Evolutionary conservation across 2,113 vertebrate species (phyloP), one percentile per base, ranked within the genome.

Genomic region (Micromys minutus): DNA sequence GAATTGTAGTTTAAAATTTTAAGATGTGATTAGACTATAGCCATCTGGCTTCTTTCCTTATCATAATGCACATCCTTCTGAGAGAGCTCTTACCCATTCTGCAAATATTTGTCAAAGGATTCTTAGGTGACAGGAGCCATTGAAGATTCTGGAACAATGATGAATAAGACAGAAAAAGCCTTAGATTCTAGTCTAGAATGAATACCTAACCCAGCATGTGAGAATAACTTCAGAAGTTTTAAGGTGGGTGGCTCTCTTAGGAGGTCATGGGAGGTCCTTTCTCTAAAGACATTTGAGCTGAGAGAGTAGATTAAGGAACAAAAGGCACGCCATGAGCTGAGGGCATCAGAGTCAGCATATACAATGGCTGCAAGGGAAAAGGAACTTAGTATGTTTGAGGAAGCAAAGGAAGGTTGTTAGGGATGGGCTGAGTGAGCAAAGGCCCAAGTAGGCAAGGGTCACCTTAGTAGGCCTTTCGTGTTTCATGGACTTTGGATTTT

Each of bases 191-290:
- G 36, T 69, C 26, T 26, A 87, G 19, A 94, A 86, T 72, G 89
- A 87, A 89, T 85, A 89, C 47, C 39, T 88, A 92, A 90, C 65
- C 39, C 15, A 90, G 80, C 59, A 93, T 42, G 15, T 24, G 65
- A 74, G 59, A 85, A 31, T 75, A 59, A 86, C 34, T 81, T 24
- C 65, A 85, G n/a, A 69, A 29, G 10, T 94, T 92, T 79, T n/a
- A 36, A 34, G n/a, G 52, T 85, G 52, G 19, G n/a, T 79, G 52
- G 10, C 63, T 16, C 24, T 63, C n/a, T n/a, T 55, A 12, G 22
- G 21, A 76, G 55, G 50, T 93, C 29, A 63, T 55, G 31, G 45
- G 92, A 80, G 47, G 13, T 21, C 65, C 22, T 72, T 71, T 11
- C 55, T 71, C 84, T 50, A 80, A 84, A 59, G 50, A 36, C 22